Base-by-base conservation (phyloP, 1,140 invertebrate genomes). In the Hetaerina americana region DNA sequence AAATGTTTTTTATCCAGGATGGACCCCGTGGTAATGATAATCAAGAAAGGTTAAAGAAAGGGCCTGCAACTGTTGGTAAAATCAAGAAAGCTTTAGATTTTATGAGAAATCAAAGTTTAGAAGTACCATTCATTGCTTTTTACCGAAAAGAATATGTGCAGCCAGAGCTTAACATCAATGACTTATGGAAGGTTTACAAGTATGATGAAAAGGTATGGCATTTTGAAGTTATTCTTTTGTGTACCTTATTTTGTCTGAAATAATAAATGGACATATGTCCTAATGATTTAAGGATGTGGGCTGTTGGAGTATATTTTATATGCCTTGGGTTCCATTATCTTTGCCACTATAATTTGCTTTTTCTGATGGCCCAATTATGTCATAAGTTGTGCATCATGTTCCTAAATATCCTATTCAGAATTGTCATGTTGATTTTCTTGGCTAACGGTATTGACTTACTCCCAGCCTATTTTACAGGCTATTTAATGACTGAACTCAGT, bases 131-230 rank as follows among this genome's bases (percentile, higher is more conserved):
- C 78, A 99, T 99, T 76, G 94, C 96, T 0, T 98, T 98, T 80
- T 99, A 99, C 78, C 86, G 97, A 26, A 99, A 99, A 82, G 98
- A 99, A 80, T 97, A 98, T 78, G 94, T 98, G 0, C 89, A 95
- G 76, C 94, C 95, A 0, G 95, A 98, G 76, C 80, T 99, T 10
- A 94, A 90, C 72, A 95, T 98, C 25, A 95, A 95, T 77, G 97
- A 99, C 79, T 81, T 99, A 0, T 99, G 97, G 97, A 94, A 92
- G 79, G 91, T 99, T 0, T 99, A 97, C 80, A 92, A 94, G 76
- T 96, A 87, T 79, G 97, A 98, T 83, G 95, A 93, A 49, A 96
- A 95, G 84, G 89, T 90, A 79, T 71, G 73, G 68, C 26, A n/a
- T n/a, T n/a, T 49, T 72, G 69, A 66, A 68, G 49, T 12, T 57